Conservation (phyloP, 1,140 invertebrate species). For the Rhopalosiphum padi region DNA sequence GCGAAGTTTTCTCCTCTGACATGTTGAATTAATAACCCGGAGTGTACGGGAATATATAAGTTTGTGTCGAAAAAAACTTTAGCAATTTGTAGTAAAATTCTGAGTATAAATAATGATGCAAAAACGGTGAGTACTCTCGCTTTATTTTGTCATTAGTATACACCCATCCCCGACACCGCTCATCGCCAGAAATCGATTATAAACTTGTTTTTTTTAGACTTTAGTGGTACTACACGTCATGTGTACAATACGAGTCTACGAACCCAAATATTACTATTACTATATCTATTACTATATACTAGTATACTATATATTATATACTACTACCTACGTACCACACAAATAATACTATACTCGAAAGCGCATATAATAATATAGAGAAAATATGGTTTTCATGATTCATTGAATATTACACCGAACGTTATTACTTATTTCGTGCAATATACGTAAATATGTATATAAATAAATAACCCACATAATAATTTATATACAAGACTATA, state of each 20-base stretch:
- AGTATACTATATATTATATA: background rate
- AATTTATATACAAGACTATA: background rate
- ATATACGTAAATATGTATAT: background rate
- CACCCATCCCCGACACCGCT: background rate
- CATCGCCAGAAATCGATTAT: conserved; percentile 45
- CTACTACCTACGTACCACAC: background rate
- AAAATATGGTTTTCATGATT: conserved; percentile 9
- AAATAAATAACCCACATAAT: background rate
- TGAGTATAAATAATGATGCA: conserved; percentile 53
- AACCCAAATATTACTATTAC: background rate
- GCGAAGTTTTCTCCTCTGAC: conserved; percentile 37
- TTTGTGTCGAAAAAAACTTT: conserved; percentile 57
- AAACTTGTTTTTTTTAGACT: conserved; percentile 36
- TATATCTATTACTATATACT: background rate
- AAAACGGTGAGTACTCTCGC: conserved; percentile 29
- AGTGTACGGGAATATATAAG: conserved; percentile 31
- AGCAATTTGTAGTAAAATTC: conserved; percentile 52
- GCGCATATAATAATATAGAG: background rate
- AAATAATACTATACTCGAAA: background rate
- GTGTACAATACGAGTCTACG: background rate
- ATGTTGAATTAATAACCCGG: conserved; percentile 51
- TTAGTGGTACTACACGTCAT: background rate
- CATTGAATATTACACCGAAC: conserved; percentile 34
- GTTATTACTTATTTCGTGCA: conserved; percentile 12
- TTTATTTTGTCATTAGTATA: conserved; percentile 56